phyloP scores from a whole-genome alignment of 2,113 vertebrate species.

The Rhabdomys dilectus region DNA sequence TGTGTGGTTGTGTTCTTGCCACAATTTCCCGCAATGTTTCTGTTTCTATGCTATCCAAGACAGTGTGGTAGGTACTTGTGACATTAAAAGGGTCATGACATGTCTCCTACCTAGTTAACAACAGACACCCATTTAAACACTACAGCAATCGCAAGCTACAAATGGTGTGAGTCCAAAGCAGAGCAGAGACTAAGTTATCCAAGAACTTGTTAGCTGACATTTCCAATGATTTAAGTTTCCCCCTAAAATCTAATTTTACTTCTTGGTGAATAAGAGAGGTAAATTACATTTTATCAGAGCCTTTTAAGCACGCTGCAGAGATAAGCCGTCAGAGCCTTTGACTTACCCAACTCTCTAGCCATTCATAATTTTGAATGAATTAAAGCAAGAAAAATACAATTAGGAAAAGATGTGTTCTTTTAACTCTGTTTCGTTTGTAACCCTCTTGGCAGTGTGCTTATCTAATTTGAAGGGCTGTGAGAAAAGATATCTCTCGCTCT shows the following conservation, averaged over 20 bases:
- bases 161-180: background rate
- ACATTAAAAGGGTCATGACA: background rate
- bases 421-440: background rate
- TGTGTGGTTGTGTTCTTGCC: conserved; percentile 8
- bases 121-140: background rate
- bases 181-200: background rate
- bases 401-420: background rate
- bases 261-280: conserved; percentile 7
- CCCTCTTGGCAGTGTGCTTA: conserved; percentile 30
- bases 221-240: conserved; percentile 20
- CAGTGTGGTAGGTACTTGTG: background rate
- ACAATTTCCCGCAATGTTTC: background rate
- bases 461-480: conserved; percentile 3
- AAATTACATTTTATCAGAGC: conserved; percentile 49
- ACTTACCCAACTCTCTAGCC: background rate
- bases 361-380: conserved; percentile 33
- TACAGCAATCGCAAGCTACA: background rate
- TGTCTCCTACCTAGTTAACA: background rate
- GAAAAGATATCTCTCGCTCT: background rate
- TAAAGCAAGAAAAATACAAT: conserved; percentile 53
- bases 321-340: conserved; percentile 22
- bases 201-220: background rate
- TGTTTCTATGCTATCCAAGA: background rate
- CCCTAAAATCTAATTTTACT: background rate
- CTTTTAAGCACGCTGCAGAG: background rate